phyloP scores from a whole-genome alignment of 1,140 invertebrate species.

The Phymorhynchus buccinoides region DNA sequence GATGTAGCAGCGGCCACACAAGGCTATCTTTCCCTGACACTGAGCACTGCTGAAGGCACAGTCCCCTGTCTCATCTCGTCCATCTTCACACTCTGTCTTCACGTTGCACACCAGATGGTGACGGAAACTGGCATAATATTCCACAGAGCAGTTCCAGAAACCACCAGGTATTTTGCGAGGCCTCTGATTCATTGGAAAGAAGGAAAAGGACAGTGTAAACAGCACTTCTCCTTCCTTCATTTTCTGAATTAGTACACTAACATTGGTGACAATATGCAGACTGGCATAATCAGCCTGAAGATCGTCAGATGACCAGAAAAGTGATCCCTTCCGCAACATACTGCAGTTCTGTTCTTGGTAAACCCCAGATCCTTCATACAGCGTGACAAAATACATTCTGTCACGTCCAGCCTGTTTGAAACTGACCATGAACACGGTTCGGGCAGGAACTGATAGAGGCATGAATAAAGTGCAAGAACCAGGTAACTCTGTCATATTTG shows the following conservation, averaged over 20 bases:
- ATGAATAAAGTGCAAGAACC: neutral
- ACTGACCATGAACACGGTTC: too few species aligned
- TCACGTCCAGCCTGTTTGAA: too few species aligned
- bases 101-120: slow-evolving; percentile 15
- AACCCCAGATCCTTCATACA: too few species aligned
- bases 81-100: neutral
- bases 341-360: too few species aligned
- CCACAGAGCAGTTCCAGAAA: slow-evolving; percentile 11
- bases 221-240: neutral
- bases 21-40: slow-evolving; percentile 10
- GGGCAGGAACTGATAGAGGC: neutral
- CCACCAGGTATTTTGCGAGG: neutral
- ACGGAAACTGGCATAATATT: neutral
- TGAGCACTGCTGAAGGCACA: slow-evolving; percentile 18
- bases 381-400: too few species aligned
- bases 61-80: neutral
- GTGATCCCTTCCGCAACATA: too few species aligned
- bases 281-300: neutral
- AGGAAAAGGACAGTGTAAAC: slow-evolving; percentile 13
- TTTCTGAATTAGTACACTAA: too few species aligned
- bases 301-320: neutral
- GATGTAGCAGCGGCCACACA: slow-evolving; percentile 14
- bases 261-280: neutral
- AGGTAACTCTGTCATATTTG: neutral
- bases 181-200: neutral